Evolutionary conservation across 2,888 invertebrate species (phyloP), one percentile per base, ranked within the genome.

Genomic region (Agonopterix arenella): DNA sequence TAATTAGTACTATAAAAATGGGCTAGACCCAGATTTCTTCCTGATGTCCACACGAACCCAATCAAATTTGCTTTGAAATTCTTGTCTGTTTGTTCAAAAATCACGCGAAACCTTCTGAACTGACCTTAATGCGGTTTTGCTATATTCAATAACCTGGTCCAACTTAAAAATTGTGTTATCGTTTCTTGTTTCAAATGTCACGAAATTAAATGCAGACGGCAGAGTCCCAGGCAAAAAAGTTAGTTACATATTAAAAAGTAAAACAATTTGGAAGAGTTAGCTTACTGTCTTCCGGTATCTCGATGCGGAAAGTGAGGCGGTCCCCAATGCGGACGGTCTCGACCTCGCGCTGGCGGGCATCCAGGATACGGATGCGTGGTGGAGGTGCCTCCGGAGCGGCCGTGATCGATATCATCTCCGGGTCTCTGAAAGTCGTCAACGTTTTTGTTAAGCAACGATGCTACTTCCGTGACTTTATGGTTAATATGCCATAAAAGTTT

Each of bases 241-340:
- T 28, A 28, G 4, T 28, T 28, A 5, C 7, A 4, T 28, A 4
- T 1, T 40, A n/a, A 10, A 11, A 11, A 40, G 46, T 47, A 42
- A n/a, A 41, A 16, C 7, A 43, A 4, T n/a, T 41, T 45, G 52
- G 36, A 11, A 50, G 10, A 41, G 28, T 50, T 36, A 45, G 51
- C 96, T 93, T 88, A 97, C 97, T 97, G 84, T 97, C 96, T 92
- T 97, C 97, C 11, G 97, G 97, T 60, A 98, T 97, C 89, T 97
- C 97, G 85, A 97, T 97, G 75, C 97, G 94, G 93, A 97, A 97
- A 51, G 97, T 97, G 61, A 97, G 94, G 62, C 96, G 94, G 89
- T 97, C 97, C 70, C 97, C 97, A 68, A 98, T 97, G 62, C 97
- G 93, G 36, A 98, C 97, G 48, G 97, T 97, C 80, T 97, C 97